phyloP scores from a whole-genome alignment of 2,888 invertebrate species.

The Cistogaster globosa region DNA sequence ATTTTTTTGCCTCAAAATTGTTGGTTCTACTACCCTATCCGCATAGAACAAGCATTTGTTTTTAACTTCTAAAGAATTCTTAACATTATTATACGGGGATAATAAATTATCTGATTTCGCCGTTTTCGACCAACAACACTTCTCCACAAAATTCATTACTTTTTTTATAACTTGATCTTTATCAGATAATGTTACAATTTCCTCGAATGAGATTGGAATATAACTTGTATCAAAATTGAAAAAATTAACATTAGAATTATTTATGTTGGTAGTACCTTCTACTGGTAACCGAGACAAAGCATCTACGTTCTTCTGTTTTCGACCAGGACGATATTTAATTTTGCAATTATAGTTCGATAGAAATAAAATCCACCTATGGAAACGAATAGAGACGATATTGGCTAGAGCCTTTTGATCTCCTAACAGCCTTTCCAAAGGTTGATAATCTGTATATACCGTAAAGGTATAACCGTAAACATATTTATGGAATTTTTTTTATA shows the following conservation, averaged over 20 bases:
- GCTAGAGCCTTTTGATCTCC: constrained; percentile 62
- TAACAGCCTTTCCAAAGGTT: constrained; percentile 55
- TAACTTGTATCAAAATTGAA: too few relatives aligned
- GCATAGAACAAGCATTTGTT: constrained; percentile 13
- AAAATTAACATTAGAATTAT: too few relatives aligned
- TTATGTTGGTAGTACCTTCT: too few relatives aligned
- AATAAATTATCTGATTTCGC: too few relatives aligned
- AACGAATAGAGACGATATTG: constrained; percentile 53
- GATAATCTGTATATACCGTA: too few relatives aligned
- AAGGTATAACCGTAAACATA: constrained; percentile 45
- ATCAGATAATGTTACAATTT: too few relatives aligned
- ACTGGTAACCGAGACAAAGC: too few relatives aligned
- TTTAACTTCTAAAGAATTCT: constrained; percentile 1
- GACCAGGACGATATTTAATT: constrained; percentile 38
- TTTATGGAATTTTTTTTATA: constrained; percentile 24
- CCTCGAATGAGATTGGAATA: too few relatives aligned
- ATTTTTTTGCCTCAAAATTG: not conserved
- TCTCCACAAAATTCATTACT: constrained; percentile 3
- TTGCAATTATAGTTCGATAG: constrained; percentile 59
- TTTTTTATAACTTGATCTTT: constrained; percentile 2
- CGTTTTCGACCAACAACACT: not conserved
- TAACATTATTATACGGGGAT: constrained; percentile 27
- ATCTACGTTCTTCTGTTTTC: constrained; percentile 40
- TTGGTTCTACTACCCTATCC: not conserved
- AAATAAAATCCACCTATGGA: constrained; percentile 64